Evolutionary conservation across 2,888 invertebrate genomes (phyloP).

Genomic region (Orthosia gothica): DNA sequence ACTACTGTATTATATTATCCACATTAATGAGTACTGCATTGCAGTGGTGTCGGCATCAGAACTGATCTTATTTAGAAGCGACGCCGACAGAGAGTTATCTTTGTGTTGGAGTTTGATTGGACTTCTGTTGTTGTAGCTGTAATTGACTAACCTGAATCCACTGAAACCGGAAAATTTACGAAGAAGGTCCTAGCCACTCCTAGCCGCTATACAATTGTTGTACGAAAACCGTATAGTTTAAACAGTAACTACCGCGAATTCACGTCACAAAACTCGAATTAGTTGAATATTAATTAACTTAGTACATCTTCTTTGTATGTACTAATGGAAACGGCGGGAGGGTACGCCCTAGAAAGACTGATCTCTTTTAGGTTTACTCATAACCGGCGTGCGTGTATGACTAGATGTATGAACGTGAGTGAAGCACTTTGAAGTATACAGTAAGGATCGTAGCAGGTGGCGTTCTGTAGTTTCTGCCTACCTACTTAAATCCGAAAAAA

Average conservation of each 20-base stretch:
- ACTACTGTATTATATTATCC: background rate
- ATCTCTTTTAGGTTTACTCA: too few relatives aligned
- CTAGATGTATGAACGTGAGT: too few relatives aligned
- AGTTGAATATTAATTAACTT: background rate
- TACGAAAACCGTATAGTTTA: background rate
- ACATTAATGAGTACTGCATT: constrained; percentile 1
- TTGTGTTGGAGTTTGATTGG: constrained; percentile 40
- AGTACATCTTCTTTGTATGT: too few relatives aligned
- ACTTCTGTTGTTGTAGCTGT: constrained; percentile 25
- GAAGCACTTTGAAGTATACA: too few relatives aligned
- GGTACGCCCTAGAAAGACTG: too few relatives aligned
- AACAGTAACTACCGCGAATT: background rate
- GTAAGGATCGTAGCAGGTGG: too few relatives aligned
- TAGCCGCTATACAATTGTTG: background rate
- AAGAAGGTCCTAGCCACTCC: background rate
- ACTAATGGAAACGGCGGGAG: too few relatives aligned
- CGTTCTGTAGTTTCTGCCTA: too few relatives aligned
- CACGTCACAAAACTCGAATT: background rate
- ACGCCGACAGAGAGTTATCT: constrained; percentile 12
- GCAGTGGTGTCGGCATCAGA: constrained; percentile 6
- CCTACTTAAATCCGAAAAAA: too few relatives aligned
- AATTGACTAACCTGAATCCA: constrained; percentile 20
- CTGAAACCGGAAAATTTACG: background rate
- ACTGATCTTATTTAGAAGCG: constrained; percentile 29
- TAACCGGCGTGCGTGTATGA: too few relatives aligned